A percentile compares a stretch with the other conserved stretches of the same genome.
Evolutionary conservation across 2,888 invertebrate genomes (phyloP).

Genomic region (Alitta virens): DNA sequence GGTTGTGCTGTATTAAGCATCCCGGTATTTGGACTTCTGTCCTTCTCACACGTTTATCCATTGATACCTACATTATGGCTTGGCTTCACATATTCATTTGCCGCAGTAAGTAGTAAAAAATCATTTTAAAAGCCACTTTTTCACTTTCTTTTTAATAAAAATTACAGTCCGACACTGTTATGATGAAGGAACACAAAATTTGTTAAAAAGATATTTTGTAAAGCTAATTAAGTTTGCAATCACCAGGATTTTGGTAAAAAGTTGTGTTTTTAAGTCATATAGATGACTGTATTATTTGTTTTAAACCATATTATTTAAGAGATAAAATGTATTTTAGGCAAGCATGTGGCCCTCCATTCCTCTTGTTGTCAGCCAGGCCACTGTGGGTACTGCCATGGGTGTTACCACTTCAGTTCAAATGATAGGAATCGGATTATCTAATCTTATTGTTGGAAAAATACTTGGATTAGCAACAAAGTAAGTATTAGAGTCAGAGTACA

Average conservation of each 20-base stretch:
- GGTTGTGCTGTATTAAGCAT: constrained; percentile 51
- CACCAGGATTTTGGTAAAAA: too few species aligned
- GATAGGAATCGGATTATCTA: constrained; percentile 57
- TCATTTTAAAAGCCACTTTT: too few species aligned
- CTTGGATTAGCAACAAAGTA: constrained; percentile 43
- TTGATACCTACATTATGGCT: constrained; percentile 55
- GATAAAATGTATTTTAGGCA: constrained; percentile 40
- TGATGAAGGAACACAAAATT: too few species aligned
- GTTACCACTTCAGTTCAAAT: constrained; percentile 57
- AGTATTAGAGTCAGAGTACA: constrained; percentile 8
- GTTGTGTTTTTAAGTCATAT: too few species aligned
- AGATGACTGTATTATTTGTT: too few species aligned
- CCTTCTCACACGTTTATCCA: constrained; percentile 52
- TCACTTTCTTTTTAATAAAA: too few species aligned
- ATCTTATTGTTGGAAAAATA: constrained; percentile 54
- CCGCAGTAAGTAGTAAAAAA: constrained; percentile 57
- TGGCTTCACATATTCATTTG: constrained; percentile 56
- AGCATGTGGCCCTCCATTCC: constrained; percentile 58
- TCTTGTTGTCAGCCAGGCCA: constrained; percentile 53
- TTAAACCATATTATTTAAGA: too few species aligned
- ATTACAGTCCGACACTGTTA: too few species aligned
- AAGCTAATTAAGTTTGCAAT: too few species aligned
- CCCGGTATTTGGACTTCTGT: constrained; percentile 56
- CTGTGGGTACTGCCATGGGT: constrained; percentile 58
- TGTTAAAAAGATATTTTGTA: too few species aligned